Percentiles rank a stretch among this genome's conserved stretches.
These are phyloP conservation scores for Amphiprion clarkii DNA, from an alignment of 2,797 vertebrate species.

Conservation along the genomic window DNA sequence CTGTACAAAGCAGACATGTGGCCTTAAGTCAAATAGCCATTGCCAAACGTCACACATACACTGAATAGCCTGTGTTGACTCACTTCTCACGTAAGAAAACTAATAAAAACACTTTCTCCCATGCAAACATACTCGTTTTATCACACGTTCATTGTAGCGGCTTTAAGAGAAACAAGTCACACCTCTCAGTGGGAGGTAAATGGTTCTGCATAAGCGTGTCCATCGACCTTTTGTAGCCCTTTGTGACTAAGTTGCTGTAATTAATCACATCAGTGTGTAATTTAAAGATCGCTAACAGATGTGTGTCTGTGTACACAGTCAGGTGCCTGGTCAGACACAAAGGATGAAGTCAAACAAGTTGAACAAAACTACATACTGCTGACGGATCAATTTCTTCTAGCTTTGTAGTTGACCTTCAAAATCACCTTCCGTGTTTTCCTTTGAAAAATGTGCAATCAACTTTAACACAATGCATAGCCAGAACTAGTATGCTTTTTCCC, in stretches of 20 bases:
- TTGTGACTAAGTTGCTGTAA: conserved; percentile 27
- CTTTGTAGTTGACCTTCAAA: conserved; percentile 18
- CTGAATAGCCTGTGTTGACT: conserved; percentile 48
- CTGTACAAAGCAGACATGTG: conserved; percentile 51
- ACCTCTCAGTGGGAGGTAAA: neutral
- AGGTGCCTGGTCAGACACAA: conserved; percentile 15
- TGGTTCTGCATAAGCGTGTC: conserved; percentile 16
- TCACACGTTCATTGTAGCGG: neutral
- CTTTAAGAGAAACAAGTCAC: neutral
- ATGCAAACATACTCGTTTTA: conserved; percentile 12
- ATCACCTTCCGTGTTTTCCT: neutral
- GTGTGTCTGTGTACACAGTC: conserved; percentile 22
- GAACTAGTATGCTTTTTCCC: neutral
- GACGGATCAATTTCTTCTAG: neutral
- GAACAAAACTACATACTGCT: conserved; percentile 8
- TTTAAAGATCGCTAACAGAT: conserved; percentile 65
- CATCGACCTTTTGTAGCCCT: conserved; percentile 28
- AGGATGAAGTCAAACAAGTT: conserved; percentile 31
- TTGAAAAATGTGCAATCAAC: neutral
- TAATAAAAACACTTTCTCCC: conserved; percentile 24
- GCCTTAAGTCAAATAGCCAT: conserved; percentile 38
- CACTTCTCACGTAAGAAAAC: conserved; percentile 28
- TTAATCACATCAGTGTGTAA: conserved; percentile 58
- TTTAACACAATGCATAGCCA: neutral
- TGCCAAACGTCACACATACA: conserved; percentile 38